Evolutionary conservation across 2,888 invertebrate species (phyloP).

Genomic region (Cryptocephalus primarius): DNA sequence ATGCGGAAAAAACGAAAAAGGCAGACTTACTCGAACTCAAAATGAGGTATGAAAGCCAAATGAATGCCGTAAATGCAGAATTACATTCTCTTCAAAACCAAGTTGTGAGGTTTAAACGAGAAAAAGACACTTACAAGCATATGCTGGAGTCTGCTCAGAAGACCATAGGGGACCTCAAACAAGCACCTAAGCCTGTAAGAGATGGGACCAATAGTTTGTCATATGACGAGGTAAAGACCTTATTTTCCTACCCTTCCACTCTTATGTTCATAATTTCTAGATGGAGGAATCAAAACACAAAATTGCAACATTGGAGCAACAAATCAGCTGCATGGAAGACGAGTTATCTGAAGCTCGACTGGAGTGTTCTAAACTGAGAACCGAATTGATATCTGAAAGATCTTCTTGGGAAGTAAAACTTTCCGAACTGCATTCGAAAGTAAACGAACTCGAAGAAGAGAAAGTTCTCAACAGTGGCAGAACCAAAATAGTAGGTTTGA

Average conservation of each 20-base stretch:
- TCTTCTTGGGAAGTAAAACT: conserved; percentile 77
- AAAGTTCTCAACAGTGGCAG: conserved; percentile 71
- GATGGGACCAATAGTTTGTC: conserved; percentile 53
- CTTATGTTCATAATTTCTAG: conserved; percentile 24
- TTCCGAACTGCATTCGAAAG: conserved; percentile 78
- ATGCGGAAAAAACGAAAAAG: conserved; percentile 62
- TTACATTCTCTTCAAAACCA: conserved; percentile 71
- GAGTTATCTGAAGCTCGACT: conserved; percentile 76
- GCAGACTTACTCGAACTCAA: conserved; percentile 71
- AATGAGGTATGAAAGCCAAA: conserved; percentile 74
- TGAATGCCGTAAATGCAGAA: conserved; percentile 71
- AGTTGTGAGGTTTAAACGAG: conserved; percentile 71
- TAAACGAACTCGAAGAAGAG: conserved; percentile 85
- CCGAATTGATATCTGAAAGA: conserved; percentile 80
- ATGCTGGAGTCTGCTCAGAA: conserved; percentile 83
- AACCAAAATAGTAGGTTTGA: conserved; percentile 74
- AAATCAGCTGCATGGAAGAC: conserved; percentile 77
- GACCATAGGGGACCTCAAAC: conserved; percentile 66
- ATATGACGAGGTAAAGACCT: conserved; percentile 54
- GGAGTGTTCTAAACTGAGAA: conserved; percentile 72
- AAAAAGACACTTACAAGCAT: conserved; percentile 80
- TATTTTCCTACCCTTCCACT: background rate
- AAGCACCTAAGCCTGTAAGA: conserved; percentile 40
- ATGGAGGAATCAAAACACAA: conserved; percentile 61
- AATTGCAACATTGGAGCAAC: conserved; percentile 66